Evolutionary conservation across 2,888 invertebrate genomes (phyloP).

Genomic region (Shargacucullia verbasci): DNA sequence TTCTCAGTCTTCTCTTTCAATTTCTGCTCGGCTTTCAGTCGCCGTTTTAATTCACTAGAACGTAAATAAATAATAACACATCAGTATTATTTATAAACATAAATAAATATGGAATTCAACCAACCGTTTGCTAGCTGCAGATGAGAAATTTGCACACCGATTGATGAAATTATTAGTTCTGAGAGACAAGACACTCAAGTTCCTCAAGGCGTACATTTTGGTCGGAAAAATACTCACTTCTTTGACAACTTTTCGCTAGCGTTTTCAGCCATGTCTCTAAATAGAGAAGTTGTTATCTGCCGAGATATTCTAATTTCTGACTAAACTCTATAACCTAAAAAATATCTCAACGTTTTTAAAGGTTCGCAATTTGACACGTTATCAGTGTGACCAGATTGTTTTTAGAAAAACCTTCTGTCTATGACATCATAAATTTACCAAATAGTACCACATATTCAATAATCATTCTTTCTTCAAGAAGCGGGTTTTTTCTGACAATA

Average conservation of each 20-base stretch:
- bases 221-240: conserved; percentile 89
- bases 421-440: too few species aligned
- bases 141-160: conserved; percentile 68
- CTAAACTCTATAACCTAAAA: conserved; percentile 53
- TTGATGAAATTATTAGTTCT: conserved; percentile 66
- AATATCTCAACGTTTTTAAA: neutral
- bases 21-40: conserved; percentile 97
- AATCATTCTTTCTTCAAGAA: too few species aligned
- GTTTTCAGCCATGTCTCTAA: conserved; percentile 87
- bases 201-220: conserved; percentile 73
- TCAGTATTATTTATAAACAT: conserved; percentile 52
- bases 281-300: conserved; percentile 11
- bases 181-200: conserved; percentile 59
- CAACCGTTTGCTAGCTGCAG: conserved; percentile 79
- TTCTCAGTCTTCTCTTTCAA: conserved; percentile 96
- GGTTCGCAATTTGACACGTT: conserved; percentile 41
- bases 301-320: conserved; percentile 17
- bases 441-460: too few species aligned
- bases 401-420: too few species aligned
- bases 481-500: too few species aligned
- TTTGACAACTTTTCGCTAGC: conserved; percentile 90
- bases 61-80: conserved; percentile 65
- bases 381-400: too few species aligned
- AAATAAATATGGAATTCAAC: conserved; percentile 60
- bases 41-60: conserved; percentile 96